These are phyloP conservation scores for Vanessa atalanta DNA, from an alignment of 1,140 invertebrate genomes.

Conservation along the genomic window DNA sequence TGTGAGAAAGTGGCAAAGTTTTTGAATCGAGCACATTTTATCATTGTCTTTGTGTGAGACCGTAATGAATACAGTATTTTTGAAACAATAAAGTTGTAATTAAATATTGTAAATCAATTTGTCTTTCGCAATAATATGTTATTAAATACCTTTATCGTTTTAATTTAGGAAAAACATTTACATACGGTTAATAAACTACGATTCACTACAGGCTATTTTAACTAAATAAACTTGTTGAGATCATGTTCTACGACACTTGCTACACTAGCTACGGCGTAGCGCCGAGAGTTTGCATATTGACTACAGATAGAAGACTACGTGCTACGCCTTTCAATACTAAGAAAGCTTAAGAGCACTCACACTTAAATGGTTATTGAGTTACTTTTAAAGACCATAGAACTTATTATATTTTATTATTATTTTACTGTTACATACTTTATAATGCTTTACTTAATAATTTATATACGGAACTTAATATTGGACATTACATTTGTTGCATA, in stretches of 20 bases:
- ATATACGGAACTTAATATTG: too few species aligned
- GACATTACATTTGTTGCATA: too few species aligned
- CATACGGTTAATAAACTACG: not conserved
- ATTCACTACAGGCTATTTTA: not conserved
- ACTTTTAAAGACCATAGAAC: slow-evolving; percentile 1
- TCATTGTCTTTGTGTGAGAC: too few species aligned
- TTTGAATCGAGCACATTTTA: too few species aligned
- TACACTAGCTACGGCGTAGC: slow-evolving; percentile 23
- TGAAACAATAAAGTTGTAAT: too few species aligned
- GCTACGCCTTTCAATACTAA: slow-evolving; percentile 21
- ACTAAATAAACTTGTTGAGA: not conserved
- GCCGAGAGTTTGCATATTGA: slow-evolving; percentile 10
- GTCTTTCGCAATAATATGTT: too few species aligned
- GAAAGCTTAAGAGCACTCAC: slow-evolving; percentile 1
- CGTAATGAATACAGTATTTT: too few species aligned
- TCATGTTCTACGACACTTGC: slow-evolving; percentile 13
- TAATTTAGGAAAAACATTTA: not conserved
- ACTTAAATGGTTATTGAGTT: slow-evolving; percentile 6
- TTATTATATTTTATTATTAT: not conserved
- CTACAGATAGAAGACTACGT: slow-evolving; percentile 20
- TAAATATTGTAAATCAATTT: too few species aligned
- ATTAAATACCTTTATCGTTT: not conserved
- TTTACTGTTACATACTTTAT: not conserved
- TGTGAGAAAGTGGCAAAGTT: too few species aligned
- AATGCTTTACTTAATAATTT: too few species aligned